Percentiles rank a stretch among this genome's conserved stretches.
phyloP scores from a whole-genome alignment of 2,113 vertebrate species.

The Myrmecophaga tridactyla region DNA sequence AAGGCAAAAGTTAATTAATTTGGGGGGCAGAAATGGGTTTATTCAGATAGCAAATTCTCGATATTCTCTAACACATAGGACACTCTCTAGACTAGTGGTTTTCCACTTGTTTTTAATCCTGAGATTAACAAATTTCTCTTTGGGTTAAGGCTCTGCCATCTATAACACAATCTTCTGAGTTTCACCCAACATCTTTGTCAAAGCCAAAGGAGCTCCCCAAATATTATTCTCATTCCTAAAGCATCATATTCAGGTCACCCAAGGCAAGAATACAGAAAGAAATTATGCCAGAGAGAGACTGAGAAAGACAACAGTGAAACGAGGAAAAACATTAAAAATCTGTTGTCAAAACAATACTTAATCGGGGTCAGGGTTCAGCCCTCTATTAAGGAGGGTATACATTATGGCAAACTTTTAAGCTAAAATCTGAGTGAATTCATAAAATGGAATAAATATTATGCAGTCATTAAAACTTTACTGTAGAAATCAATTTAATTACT shows the following conservation, averaged over 20 bases:
- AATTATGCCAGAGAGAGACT: not conserved
- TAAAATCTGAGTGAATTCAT: not conserved
- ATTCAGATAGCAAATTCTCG: not conserved
- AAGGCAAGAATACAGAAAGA: not conserved
- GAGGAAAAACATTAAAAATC: not conserved
- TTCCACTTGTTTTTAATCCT: not conserved
- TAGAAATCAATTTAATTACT: not conserved
- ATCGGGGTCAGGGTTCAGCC: not conserved
- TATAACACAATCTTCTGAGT: not conserved
- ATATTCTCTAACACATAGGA: not conserved
- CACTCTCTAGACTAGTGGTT: not conserved
- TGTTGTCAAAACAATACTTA: not conserved
- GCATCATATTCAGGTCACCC: not conserved
- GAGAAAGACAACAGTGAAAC: not conserved
- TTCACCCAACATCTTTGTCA: not conserved
- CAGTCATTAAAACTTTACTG: not conserved
- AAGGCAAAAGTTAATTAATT: slow-evolving; percentile 3
- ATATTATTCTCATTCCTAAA: not conserved
- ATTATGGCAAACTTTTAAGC: not conserved
- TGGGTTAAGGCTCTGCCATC: not conserved
- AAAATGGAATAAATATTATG: not conserved
- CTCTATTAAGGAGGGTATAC: not conserved
- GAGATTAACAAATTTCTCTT: not conserved
- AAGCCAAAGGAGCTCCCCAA: not conserved
- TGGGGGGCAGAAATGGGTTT: not conserved